phyloP scores from a whole-genome alignment of 2,797 vertebrate genomes.

The Premnoplex brunnescens region DNA sequence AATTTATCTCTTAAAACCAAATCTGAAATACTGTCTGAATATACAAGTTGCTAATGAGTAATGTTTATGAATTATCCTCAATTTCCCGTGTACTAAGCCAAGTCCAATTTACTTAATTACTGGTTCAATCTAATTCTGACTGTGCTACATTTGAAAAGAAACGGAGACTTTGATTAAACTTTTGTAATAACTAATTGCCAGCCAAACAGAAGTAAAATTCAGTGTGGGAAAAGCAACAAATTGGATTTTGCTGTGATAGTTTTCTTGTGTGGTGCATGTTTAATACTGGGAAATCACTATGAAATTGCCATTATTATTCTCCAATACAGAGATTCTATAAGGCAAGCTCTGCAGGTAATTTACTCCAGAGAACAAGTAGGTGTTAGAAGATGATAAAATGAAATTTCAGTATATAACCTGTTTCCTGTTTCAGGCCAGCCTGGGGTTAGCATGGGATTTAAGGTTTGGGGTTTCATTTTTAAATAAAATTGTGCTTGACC shows the following conservation, averaged over 20 bases:
- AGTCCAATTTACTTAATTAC: slow-evolving; percentile 26
- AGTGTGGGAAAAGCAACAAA: background rate
- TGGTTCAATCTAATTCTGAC: background rate
- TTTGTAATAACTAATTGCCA: background rate
- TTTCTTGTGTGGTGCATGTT: background rate
- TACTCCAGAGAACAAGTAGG: background rate
- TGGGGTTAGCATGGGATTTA: background rate
- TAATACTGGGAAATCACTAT: slow-evolving; percentile 45
- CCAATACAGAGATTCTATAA: slow-evolving; percentile 14
- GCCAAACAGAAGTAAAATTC: background rate
- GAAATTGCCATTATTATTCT: slow-evolving; percentile 44
- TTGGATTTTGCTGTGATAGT: background rate
- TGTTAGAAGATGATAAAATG: background rate
- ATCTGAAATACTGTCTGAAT: background rate
- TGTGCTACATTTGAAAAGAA: background rate
- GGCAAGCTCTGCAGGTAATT: slow-evolving; percentile 18
- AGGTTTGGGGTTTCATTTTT: background rate
- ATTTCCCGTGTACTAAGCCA: background rate
- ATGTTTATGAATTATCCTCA: background rate
- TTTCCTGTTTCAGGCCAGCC: background rate
- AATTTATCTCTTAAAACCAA: background rate
- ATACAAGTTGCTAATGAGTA: background rate
- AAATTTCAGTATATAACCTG: background rate
- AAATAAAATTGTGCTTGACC: background rate
- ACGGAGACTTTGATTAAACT: background rate